These are phyloP conservation scores for Phrynocephalus guinanensis DNA, from an alignment of 2,797 vertebrate genomes.

Conservation along the genomic window DNA sequence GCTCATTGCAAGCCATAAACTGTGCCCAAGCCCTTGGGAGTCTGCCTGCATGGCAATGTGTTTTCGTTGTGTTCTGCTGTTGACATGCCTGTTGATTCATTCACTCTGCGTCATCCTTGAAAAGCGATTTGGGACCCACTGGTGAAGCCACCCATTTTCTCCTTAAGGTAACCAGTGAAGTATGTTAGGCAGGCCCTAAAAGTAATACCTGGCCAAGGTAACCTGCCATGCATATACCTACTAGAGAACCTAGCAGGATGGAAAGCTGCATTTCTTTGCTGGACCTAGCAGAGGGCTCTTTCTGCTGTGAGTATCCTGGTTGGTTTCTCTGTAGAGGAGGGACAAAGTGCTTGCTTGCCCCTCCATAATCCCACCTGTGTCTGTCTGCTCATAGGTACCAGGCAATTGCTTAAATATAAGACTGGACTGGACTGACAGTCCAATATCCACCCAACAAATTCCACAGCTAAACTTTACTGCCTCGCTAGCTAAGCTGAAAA, in stretches of 20 bases:
- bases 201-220: not conserved
- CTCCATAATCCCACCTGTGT: not conserved
- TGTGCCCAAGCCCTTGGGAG: not conserved
- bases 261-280: not conserved
- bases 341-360: too few species aligned
- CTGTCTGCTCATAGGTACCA: not conserved
- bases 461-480: not conserved
- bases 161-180: not conserved
- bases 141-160: too few species aligned
- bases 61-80: not conserved
- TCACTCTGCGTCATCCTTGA: not conserved
- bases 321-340: not conserved
- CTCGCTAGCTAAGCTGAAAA: not conserved
- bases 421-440: not conserved
- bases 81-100: not conserved
- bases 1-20: not conserved
- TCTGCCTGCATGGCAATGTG: not conserved
- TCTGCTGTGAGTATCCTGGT: not conserved
- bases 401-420: not conserved
- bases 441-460: not conserved
- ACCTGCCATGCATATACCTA: not conserved
- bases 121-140: not conserved
- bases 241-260: not conserved
- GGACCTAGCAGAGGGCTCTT: not conserved
- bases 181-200: not conserved